Conservation (phyloP, 2,888 invertebrate genomes). For the Anorthoa munda region DNA sequence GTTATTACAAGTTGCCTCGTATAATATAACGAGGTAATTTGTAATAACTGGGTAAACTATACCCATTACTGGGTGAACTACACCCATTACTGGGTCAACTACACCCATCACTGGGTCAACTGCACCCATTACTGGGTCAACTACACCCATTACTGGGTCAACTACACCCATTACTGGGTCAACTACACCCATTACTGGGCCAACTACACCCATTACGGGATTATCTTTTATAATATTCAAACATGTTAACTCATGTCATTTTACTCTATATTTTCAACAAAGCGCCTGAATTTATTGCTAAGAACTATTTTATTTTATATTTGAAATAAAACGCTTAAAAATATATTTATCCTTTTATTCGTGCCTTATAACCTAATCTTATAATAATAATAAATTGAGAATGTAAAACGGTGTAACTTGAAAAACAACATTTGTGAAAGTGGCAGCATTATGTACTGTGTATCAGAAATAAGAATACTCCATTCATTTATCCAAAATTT, state of each 20-base stretch:
- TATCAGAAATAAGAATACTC: constrained; percentile 45
- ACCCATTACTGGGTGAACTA: neutral
- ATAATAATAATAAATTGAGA: constrained; percentile 67
- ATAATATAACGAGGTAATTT: neutral
- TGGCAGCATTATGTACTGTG: constrained; percentile 63
- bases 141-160: neutral
- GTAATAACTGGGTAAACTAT: neutral
- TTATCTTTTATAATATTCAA: neutral
- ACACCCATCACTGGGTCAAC: too few species aligned
- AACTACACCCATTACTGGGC: neutral
- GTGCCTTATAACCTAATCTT: constrained; percentile 81
- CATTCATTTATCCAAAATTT: constrained; percentile 51
- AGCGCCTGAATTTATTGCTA: constrained; percentile 25
- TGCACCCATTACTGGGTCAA: neutral
- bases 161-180: neutral
- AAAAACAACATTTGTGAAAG: constrained; percentile 67
- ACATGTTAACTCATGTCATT: neutral
- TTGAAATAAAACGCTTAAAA: constrained; percentile 43
- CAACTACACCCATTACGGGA: neutral
- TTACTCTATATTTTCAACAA: constrained; percentile 13
- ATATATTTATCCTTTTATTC: constrained; percentile 72
- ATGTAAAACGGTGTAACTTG: constrained; percentile 72
- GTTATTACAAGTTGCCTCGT: too few species aligned
- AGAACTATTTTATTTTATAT: neutral
- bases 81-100: neutral